Percentiles rank a stretch among this genome's conserved stretches.
Conservation (phyloP, 2,113 vertebrate genomes). For the Peucedramus taeniatus region DNA sequence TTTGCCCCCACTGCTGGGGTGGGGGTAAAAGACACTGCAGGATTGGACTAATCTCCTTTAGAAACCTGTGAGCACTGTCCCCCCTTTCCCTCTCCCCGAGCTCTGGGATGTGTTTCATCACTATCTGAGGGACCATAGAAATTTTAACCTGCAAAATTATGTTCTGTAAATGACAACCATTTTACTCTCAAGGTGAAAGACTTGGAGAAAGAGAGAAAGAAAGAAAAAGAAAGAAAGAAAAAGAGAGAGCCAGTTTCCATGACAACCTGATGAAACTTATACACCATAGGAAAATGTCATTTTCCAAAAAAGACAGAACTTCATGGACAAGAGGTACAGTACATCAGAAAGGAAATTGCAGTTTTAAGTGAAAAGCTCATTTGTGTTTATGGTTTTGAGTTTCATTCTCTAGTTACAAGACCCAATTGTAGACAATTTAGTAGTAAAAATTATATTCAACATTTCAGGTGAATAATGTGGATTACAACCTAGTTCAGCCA, state of each 20-base stretch:
- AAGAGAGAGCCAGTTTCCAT: conserved; percentile 51
- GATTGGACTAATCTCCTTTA: not conserved
- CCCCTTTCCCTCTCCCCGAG: not conserved
- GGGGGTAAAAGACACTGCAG: not conserved
- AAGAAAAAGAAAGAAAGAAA: not conserved
- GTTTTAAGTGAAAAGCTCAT: conserved; percentile 35
- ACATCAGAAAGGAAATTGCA: conserved; percentile 30
- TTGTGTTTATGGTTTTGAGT: conserved; percentile 27
- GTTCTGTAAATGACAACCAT: conserved; percentile 17
- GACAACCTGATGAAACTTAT: conserved; percentile 39
- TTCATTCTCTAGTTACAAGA: conserved; percentile 12
- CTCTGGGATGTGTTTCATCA: not conserved
- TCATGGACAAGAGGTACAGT: conserved; percentile 20
- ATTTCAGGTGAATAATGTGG: conserved; percentile 14
- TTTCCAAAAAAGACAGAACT: conserved; percentile 36
- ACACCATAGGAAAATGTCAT: conserved; percentile 17
- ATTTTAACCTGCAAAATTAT: conserved; percentile 57
- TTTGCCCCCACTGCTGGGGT: not conserved
- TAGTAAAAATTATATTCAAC: conserved; percentile 11
- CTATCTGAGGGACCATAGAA: not conserved
- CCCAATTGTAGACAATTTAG: conserved; percentile 9
- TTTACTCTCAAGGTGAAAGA: conserved; percentile 56
- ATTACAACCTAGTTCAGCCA: not conserved
- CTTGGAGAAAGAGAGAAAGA: not conserved
- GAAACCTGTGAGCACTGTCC: not conserved